Evolutionary conservation across 2,888 invertebrate genomes (phyloP).

Genomic region (Cataglyphis rosenhaueri): DNA sequence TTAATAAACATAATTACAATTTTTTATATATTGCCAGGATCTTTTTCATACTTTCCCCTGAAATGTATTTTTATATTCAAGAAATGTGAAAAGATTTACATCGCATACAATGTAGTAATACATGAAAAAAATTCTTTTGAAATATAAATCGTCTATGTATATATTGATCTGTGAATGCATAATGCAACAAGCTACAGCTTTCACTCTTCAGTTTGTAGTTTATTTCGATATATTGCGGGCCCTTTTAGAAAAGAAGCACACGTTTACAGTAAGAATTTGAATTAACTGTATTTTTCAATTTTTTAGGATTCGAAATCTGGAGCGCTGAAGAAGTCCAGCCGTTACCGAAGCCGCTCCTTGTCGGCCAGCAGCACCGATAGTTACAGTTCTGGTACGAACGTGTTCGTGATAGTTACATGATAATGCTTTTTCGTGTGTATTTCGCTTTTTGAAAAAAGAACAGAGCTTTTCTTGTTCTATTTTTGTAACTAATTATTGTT

Average conservation of each 20-base stretch:
- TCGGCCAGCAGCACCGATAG: slow-evolving; percentile 98
- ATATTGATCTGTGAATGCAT: slow-evolving; percentile 76
- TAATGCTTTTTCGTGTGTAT: slow-evolving; percentile 2
- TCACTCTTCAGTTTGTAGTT: slow-evolving; percentile 81
- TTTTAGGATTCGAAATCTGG: slow-evolving; percentile 89
- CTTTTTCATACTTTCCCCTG: background rate
- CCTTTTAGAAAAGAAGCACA: slow-evolving; percentile 61
- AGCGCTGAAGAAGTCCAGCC: slow-evolving; percentile 94
- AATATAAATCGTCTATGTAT: slow-evolving; percentile 60
- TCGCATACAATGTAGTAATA: background rate
- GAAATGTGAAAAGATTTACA: background rate
- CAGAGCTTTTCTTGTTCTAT: background rate
- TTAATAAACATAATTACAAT: slow-evolving; percentile 13
- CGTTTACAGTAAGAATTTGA: background rate
- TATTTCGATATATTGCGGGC: slow-evolving; percentile 79
- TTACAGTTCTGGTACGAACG: slow-evolving; percentile 93
- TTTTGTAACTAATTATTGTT: background rate
- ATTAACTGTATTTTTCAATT: slow-evolving; percentile 68
- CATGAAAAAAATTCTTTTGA: background rate
- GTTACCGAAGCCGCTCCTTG: slow-evolving; percentile 95
- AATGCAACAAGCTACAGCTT: slow-evolving; percentile 75
- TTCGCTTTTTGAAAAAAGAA: background rate
- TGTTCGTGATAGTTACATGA: background rate
- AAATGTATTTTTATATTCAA: background rate
- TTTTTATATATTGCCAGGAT: background rate